Evolutionary conservation across 2,113 vertebrate species (phyloP), one percentile per base, ranked within the genome.

Genomic region (Otolemur garnettii): DNA sequence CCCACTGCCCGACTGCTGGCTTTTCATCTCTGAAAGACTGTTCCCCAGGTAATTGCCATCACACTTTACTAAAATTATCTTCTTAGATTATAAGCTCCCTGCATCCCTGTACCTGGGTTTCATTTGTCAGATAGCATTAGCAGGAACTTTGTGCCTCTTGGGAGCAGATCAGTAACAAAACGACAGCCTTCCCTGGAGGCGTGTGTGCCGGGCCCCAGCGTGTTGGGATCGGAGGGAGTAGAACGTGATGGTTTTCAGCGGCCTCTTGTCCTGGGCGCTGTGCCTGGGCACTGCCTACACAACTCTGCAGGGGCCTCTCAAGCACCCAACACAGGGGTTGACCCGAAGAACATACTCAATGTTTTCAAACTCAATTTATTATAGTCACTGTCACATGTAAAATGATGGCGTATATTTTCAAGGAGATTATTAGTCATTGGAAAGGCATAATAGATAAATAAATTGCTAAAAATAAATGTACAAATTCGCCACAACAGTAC

Each of bases 341-440:
- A 26, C 26, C 57, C 50, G 19, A 7, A 0, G 0, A 1, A 26
- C 55, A 11, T 2, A 0, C 22, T 26, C n/a, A 30, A 3, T 30
- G 7, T 69, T 93, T 87, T 30, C 72, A 38, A 18, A 68, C 38
- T 62, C 42, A 42, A 12, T 18, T 79, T 45, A 82, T 45, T 45
- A 8, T 0, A 14, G 14, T 35, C 22, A 71, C 22, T 30, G 3
- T 5, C 14, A 5, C 21, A 12, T 1, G 30, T 35, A 66, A 15
- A 0, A 2, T 15, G 66, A n/a, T 0, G 3, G 64, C 6, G 1
- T 78, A 22, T 28, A 64, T 93, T 83, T 59, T 69, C 74, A 84
- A 92, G 84, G 4, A 0, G 77, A 78, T 78, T 28, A 26, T 53
- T n/a, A 28, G 68, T 93, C 86, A 26, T 13, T 91, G 87, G 55